These are phyloP conservation scores for Scleropages formosus DNA, from an alignment of 2,797 vertebrate genomes.

Conservation along the genomic window DNA sequence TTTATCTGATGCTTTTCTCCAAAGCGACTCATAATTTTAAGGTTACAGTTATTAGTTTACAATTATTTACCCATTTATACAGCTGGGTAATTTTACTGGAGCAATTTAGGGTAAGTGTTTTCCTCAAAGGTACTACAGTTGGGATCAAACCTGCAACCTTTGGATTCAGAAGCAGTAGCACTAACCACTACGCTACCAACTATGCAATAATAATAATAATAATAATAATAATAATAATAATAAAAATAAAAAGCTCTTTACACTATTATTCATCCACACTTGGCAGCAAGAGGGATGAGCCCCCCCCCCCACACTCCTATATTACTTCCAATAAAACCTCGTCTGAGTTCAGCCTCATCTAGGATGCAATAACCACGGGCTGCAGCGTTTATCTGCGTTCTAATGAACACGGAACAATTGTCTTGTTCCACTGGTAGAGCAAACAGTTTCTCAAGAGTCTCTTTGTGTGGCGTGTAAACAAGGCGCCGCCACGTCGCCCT, in stretches of 20 bases:
- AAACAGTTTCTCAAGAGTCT: slow-evolving; percentile 3
- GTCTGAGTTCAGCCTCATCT: not conserved
- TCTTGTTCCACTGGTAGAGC: slow-evolving; percentile 26
- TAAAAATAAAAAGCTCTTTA: no score
- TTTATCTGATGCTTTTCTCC: no score
- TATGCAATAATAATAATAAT: not conserved
- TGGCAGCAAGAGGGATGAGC: not conserved
- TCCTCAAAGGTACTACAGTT: no score
- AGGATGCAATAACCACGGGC: slow-evolving; percentile 10
- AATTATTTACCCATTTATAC: no score
- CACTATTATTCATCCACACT: not conserved
- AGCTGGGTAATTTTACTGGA: no score
- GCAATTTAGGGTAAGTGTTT: no score
- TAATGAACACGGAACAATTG: slow-evolving; percentile 24
- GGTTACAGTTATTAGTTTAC: no score
- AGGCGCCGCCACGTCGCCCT: not conserved
- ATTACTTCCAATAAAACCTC: not conserved
- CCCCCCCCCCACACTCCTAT: not conserved
- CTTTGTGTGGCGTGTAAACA: slow-evolving; percentile 10
- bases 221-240: not conserved
- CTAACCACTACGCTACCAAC: no score
- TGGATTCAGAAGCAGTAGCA: no score
- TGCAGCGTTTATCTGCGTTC: slow-evolving; percentile 21
- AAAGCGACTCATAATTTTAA: no score
- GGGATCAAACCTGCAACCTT: no score